Conservation (phyloP, 1,140 invertebrate genomes). For the Drosophila ercepeae region DNA sequence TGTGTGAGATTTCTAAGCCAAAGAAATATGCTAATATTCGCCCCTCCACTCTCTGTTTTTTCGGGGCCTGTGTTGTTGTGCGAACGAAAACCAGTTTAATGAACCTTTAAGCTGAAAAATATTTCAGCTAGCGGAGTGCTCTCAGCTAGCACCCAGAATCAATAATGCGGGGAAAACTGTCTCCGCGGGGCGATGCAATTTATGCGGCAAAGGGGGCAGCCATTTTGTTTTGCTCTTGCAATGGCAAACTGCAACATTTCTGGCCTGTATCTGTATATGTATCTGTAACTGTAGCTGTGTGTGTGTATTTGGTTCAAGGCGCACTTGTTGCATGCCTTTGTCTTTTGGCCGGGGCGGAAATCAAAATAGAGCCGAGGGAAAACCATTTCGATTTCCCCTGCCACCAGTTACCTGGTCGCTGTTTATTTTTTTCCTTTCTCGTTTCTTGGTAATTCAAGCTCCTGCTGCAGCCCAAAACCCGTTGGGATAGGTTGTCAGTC, state of each 20-base stretch:
- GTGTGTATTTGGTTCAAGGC: constrained; percentile 60
- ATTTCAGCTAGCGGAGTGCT: constrained; percentile 50
- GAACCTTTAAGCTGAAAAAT: constrained; percentile 77
- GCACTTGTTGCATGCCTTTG: constrained; percentile 68
- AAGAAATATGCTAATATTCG: constrained; percentile 75
- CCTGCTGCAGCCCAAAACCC: constrained; percentile 61
- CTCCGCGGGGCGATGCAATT: constrained; percentile 43
- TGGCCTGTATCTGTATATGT: constrained; percentile 1
- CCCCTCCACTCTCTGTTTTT: constrained; percentile 61
- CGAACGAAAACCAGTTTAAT: constrained; percentile 81
- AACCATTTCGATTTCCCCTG: constrained; percentile 24
- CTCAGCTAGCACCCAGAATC: constrained; percentile 18
- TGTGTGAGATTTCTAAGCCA: constrained; percentile 73
- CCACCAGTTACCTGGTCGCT: constrained; percentile 15
- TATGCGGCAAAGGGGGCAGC: constrained; percentile 51
- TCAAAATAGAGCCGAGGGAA: constrained; percentile 29
- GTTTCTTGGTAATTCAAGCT: constrained; percentile 3
- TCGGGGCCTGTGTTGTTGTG: constrained; percentile 35
- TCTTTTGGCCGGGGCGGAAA: constrained; percentile 42
- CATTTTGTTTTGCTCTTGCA: constrained; percentile 56
- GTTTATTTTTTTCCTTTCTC: background rate
- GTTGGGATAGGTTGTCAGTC: constrained; percentile 75
- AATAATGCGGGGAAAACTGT: constrained; percentile 45
- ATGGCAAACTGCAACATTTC: constrained; percentile 49
- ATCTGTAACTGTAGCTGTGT: background rate